Conservation (phyloP, 1,140 invertebrate genomes). For the Anoplolepis gracilipes region DNA sequence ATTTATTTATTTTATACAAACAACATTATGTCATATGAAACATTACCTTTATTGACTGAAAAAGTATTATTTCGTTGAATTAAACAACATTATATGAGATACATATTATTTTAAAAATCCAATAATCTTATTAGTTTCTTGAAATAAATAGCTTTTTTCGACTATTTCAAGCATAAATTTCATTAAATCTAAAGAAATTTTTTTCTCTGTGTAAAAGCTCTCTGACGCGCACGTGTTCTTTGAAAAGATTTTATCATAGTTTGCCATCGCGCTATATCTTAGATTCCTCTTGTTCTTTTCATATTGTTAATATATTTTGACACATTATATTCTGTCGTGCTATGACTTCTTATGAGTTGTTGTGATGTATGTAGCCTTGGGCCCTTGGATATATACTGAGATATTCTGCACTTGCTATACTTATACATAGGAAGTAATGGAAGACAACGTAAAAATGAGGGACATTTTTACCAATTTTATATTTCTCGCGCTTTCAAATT, state of each 20-base stretch:
- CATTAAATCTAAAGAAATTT: too few relatives aligned
- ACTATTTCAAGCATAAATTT: too few relatives aligned
- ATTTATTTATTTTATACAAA: too few relatives aligned
- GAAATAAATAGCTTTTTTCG: too few relatives aligned
- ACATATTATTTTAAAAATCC: too few relatives aligned
- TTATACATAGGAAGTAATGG: not conserved
- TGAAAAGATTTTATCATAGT: not conserved
- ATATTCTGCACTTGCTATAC: not conserved
- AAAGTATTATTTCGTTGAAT: too few relatives aligned
- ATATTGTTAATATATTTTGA: not conserved
- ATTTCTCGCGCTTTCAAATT: not conserved
- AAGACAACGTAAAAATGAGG: not conserved
- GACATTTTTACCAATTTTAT: constrained; percentile 6
- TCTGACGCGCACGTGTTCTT: not conserved
- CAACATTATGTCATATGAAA: too few relatives aligned
- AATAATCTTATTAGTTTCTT: too few relatives aligned
- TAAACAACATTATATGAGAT: too few relatives aligned
- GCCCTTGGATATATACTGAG: not conserved
- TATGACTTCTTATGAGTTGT: not conserved
- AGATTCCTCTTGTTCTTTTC: not conserved
- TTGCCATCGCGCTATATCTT: not conserved
- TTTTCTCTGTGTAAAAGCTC: too few relatives aligned
- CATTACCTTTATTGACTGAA: too few relatives aligned
- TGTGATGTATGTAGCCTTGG: not conserved
- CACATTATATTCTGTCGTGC: not conserved